These are phyloP conservation scores for Amphimedon queenslandica DNA, from an alignment of 37 sponge, comb jelly and placozoan genomes.

Conservation along the genomic window DNA sequence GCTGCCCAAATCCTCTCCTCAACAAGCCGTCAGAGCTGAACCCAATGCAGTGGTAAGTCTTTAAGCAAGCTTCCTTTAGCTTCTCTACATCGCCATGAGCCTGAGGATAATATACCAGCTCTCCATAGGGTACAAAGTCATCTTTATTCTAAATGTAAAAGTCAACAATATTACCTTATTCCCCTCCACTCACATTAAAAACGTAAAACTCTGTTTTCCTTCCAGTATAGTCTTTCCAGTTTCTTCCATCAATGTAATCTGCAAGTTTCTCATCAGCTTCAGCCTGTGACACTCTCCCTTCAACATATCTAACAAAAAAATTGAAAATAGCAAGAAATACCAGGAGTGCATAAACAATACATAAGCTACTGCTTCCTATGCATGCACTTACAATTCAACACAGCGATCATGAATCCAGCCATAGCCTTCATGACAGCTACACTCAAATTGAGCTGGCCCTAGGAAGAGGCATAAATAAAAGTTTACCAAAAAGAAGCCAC, in stretches of 20 bases:
- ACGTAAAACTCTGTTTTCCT: not conserved
- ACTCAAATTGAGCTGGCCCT: not conserved
- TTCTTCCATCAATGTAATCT: not conserved
- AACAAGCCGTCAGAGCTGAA: not conserved
- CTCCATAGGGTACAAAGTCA: conserved; percentile 13
- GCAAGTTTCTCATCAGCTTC: not conserved
- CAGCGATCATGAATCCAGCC: not conserved
- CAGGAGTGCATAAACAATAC: too few relatives aligned
- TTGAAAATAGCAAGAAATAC: not conserved
- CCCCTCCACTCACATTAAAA: not conserved
- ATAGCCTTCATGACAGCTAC: not conserved
- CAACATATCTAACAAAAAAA: not conserved
- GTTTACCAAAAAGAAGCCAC: not conserved
- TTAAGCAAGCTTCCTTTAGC: conserved; percentile 32
- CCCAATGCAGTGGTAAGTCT: conserved; percentile 31
- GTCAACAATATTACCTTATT: too few relatives aligned
- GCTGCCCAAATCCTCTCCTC: not conserved
- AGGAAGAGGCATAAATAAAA: not conserved
- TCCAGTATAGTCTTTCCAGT: not conserved
- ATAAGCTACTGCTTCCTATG: too few relatives aligned
- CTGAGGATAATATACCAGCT: conserved; percentile 33
- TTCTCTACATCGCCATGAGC: conserved; percentile 9
- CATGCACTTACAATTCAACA: not conserved
- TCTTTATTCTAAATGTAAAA: not conserved
- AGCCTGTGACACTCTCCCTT: not conserved